These are phyloP conservation scores for Cyphomyrus discorhynchus DNA, from an alignment of 2,113 vertebrate genomes.

Conservation along the genomic window DNA sequence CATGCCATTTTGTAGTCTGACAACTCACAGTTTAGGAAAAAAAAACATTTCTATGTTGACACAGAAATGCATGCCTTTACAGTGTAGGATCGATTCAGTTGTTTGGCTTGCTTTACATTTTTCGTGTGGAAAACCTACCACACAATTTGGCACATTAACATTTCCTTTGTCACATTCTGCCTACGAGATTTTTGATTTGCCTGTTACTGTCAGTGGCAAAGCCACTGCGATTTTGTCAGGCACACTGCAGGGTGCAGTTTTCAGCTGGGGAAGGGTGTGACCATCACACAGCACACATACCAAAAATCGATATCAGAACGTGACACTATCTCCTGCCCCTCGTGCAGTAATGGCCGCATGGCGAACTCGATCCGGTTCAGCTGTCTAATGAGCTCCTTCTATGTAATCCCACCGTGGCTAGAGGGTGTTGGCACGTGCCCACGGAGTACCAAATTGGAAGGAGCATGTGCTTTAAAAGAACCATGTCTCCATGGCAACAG, in stretches of 20 bases:
- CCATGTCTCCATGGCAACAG: constrained; percentile 13
- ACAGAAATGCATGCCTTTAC: neutral
- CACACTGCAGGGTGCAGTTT: neutral
- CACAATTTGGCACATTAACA: constrained; percentile 19
- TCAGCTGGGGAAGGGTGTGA: neutral
- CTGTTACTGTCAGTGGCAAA: neutral
- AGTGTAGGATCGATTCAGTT: neutral
- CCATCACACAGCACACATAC: neutral
- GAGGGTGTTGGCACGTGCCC: neutral
- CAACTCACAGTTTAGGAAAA: neutral
- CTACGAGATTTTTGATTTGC: neutral
- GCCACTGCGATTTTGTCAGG: neutral
- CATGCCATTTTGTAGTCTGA: neutral
- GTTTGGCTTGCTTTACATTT: neutral
- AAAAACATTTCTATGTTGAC: neutral
- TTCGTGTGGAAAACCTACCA: neutral
- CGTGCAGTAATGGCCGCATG: neutral
- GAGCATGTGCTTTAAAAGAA: neutral
- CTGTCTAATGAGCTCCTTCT: neutral
- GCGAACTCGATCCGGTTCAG: neutral
- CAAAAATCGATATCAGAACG: neutral
- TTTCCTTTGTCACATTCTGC: constrained; percentile 17
- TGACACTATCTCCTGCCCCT: neutral
- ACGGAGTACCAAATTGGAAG: neutral
- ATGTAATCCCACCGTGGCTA: neutral